Base-by-base conservation (phyloP, 2,888 invertebrate species). In the Zaprionus lineosus region DNA sequence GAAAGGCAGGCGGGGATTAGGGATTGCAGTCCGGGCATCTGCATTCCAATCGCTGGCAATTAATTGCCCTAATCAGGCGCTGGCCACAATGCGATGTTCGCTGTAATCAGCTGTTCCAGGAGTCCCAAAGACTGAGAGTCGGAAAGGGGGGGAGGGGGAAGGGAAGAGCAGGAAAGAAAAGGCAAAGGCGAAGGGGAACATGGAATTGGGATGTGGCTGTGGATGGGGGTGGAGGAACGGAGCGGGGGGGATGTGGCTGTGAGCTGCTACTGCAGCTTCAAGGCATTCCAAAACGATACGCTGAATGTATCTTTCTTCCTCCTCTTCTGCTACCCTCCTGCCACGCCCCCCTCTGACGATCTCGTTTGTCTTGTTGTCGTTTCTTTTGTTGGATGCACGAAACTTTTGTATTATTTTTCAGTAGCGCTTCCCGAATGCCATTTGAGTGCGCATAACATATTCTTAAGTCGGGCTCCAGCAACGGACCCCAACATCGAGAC, bases 391-490 rank as follows among this genome's bases (percentile, higher is more conserved):
- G 69, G 43, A 26, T 40, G 73, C 75, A 75, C 84, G 75, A 82
- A 81, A 64, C 74, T 86, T 67, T 71, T 83, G 74, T 86, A 51
- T 86, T 84, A 74, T 83, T 86, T 87, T 86, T 67, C 86, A 86
- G 86, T 86, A 86, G 86, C 88, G 86, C 86, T 84, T 83, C 72
- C 55, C 76, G 86, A 86, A 84, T 86, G 87, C 86, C 83, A 77
- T 85, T 86, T 86, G 74, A 82, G 79, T 86, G 72, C 66, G 69
- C 72, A 66, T 74, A 85, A 79, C 84, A 86, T 76, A 86, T 86
- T 86, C 79, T 84, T 74, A 71, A 73, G 73, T 60, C 63, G 61
- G 36, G 56, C 26, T 55, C 57, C 60, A 52, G 39, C 41, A 46
- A 41, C 33, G 43, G n/a, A 21, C 24, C 6, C 3, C 18, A 14